Percentiles rank a stretch among this genome's conserved stretches.
phyloP scores from a whole-genome alignment of 1,140 invertebrate species.

The Heliconius hermathena region DNA sequence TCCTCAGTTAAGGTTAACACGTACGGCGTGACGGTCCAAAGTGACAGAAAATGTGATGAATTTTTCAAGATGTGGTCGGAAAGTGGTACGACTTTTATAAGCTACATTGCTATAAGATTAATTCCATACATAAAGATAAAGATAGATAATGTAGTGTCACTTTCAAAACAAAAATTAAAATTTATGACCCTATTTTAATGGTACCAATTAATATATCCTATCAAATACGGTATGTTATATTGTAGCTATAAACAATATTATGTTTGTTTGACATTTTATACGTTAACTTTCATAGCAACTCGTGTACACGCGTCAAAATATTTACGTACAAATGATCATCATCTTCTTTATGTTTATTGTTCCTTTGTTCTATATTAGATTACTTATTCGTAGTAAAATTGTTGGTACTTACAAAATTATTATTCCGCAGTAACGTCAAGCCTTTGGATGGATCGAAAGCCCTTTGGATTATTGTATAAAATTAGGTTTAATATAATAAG shows the following conservation, averaged over 20 bases:
- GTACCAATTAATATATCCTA: background rate
- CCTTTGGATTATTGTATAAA: background rate
- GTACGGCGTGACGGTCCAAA: too few species aligned
- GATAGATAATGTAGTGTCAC: too few species aligned
- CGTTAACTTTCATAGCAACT: background rate
- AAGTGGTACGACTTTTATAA: too few species aligned
- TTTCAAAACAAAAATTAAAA: background rate
- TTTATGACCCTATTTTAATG: background rate
- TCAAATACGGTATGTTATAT: background rate
- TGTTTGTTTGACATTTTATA: background rate
- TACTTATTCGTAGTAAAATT: background rate
- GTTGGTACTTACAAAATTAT: background rate
- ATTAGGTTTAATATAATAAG: too few species aligned
- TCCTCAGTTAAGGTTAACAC: too few species aligned
- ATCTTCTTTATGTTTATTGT: background rate
- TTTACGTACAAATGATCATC: background rate
- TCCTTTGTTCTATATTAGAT: conserved; percentile 2
- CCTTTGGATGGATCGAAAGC: background rate
- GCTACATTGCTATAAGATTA: too few species aligned
- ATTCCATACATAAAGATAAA: too few species aligned
- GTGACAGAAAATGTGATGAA: too few species aligned
- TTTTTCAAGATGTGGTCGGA: too few species aligned
- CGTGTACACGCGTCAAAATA: background rate
- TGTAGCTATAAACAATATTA: background rate
- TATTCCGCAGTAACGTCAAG: background rate